Percentiles rank a stretch among this genome's conserved stretches.
Evolutionary conservation across 2,888 invertebrate genomes (phyloP).

Genomic region (Sinohyriopsis cumingii): DNA sequence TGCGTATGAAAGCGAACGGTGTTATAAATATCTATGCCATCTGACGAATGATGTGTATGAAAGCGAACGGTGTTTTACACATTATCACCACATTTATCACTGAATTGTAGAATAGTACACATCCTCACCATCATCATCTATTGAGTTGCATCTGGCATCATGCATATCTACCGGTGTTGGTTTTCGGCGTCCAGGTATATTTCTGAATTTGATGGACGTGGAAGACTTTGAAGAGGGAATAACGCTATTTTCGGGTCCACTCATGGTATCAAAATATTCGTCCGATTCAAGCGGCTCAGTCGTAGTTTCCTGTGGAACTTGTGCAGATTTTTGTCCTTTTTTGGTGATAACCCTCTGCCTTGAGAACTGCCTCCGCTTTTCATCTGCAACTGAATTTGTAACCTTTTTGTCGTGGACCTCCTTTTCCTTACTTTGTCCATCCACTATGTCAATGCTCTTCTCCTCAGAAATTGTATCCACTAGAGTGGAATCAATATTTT

Average conservation of each 20-base stretch:
- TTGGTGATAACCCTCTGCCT: not conserved
- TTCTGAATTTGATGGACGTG: not conserved
- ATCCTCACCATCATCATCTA: slow-evolving; percentile 32
- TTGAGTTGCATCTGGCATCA: slow-evolving; percentile 37
- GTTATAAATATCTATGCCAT: too few relatives aligned
- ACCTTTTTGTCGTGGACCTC: not conserved
- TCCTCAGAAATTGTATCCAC: slow-evolving; percentile 12
- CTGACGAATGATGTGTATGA: too few relatives aligned
- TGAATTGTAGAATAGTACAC: not conserved
- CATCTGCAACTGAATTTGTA: not conserved
- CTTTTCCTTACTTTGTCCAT: not conserved
- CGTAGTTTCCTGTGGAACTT: too few relatives aligned
- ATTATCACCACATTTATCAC: too few relatives aligned
- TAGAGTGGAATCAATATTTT: slow-evolving; percentile 12
- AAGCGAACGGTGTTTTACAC: too few relatives aligned
- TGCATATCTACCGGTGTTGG: slow-evolving; percentile 28
- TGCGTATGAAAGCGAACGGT: too few relatives aligned
- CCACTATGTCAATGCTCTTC: slow-evolving; percentile 9
- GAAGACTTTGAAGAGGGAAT: too few relatives aligned
- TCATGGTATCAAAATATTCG: too few relatives aligned
- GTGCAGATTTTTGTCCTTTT: not conserved
- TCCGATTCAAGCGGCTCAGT: too few relatives aligned
- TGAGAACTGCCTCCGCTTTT: not conserved
- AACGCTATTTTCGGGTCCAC: too few relatives aligned
- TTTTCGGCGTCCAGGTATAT: slow-evolving; percentile 32